phyloP scores from a whole-genome alignment of 2,888 invertebrate genomes.

The Rotaria macrura region DNA sequence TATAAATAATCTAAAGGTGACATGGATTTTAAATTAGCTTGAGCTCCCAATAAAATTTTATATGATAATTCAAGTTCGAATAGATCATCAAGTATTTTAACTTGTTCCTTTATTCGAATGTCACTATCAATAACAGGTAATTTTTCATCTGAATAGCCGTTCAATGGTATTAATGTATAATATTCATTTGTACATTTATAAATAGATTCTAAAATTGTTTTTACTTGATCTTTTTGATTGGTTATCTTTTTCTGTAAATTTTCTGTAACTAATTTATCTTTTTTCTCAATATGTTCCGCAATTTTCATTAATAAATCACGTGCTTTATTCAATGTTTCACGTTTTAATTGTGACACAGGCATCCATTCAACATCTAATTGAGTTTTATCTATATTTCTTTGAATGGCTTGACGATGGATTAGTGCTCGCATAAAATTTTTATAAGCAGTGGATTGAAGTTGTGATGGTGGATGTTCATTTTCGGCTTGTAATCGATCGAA shows the following conservation, averaged over 20 bases:
- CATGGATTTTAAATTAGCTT: constrained; percentile 34
- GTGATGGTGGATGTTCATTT: not conserved
- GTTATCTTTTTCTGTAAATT: not conserved
- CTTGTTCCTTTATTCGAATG: constrained; percentile 41
- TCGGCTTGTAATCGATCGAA: not conserved
- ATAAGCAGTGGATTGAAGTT: not conserved
- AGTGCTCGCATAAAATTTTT: not conserved
- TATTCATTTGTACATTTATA: constrained; percentile 51
- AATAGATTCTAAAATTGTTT: constrained; percentile 37
- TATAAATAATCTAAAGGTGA: constrained; percentile 51
- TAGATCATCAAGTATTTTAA: constrained; percentile 44
- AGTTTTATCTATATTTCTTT: constrained; percentile 33
- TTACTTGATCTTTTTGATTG: constrained; percentile 40
- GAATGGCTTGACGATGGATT: not conserved
- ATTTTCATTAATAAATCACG: constrained; percentile 41
- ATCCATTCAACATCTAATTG: constrained; percentile 43
- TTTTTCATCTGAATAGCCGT: constrained; percentile 49
- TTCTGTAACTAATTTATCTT: not conserved
- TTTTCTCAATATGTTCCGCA: constrained; percentile 35
- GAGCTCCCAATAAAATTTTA: constrained; percentile 48
- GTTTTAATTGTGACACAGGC: constrained; percentile 49
- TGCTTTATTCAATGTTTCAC: constrained; percentile 46
- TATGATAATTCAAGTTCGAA: constrained; percentile 50
- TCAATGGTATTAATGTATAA: constrained; percentile 51
- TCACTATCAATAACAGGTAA: constrained; percentile 46